A percentile compares a stretch with the other conserved stretches of the same genome.
Evolutionary conservation across 2,113 vertebrate genomes (phyloP).

Genomic region (Paracanthobrama guichenoti): DNA sequence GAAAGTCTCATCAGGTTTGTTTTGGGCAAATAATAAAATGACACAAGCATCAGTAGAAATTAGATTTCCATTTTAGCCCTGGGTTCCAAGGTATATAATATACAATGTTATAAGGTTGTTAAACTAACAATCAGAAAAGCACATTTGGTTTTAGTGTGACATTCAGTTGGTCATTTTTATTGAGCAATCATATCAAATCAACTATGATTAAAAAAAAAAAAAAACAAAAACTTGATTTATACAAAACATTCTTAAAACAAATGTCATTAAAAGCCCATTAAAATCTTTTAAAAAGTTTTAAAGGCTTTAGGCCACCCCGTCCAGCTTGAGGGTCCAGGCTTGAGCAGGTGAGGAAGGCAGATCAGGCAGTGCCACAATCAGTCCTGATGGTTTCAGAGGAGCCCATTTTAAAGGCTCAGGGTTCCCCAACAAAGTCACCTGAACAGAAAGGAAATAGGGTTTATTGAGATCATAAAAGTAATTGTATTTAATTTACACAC

Average conservation of each 20-base stretch:
- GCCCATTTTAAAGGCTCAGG: conserved; percentile 77
- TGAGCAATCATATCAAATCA: neutral
- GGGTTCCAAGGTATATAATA: neutral
- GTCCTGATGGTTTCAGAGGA: conserved; percentile 58
- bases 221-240: neutral
- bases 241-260: neutral
- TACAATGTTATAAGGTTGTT: neutral
- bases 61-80: neutral
- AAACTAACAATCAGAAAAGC: neutral
- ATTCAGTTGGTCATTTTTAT: neutral
- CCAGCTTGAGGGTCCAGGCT: conserved; percentile 80
- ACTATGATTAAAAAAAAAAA: neutral
- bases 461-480: neutral
- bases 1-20: neutral
- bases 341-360: conserved; percentile 60
- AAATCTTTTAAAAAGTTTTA: neutral
- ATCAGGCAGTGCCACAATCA: conserved; percentile 77
- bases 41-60: neutral
- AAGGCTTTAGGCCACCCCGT: neutral
- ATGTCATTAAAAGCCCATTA: neutral
- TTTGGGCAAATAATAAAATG: neutral
- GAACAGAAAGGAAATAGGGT: neutral
- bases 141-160: neutral
- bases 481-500: neutral
- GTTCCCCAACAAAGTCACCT: conserved; percentile 86